Percentiles rank a stretch among this genome's conserved stretches.
These are phyloP conservation scores for Bathynomus jamesi DNA, from an alignment of 1,140 invertebrate species.

Conservation along the genomic window DNA sequence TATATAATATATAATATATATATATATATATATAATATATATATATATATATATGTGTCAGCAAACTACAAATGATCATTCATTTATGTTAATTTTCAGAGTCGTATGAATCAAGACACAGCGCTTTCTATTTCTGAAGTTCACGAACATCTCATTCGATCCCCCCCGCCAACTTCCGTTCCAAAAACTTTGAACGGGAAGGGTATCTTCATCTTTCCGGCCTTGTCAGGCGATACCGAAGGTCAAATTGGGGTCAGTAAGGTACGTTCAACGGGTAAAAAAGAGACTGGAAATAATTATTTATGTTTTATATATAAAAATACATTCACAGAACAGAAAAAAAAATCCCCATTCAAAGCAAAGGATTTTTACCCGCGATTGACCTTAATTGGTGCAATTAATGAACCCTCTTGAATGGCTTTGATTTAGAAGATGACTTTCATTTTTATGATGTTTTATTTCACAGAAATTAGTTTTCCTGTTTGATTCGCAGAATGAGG, in stretches of 20 bases:
- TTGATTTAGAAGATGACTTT: no score
- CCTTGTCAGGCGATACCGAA: background rate
- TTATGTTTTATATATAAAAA: no score
- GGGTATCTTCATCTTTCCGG: slow-evolving; percentile 43
- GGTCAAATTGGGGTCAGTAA: background rate
- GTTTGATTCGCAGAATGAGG: no score
- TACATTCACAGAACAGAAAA: no score
- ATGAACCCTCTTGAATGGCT: no score
- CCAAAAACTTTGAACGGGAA: slow-evolving; percentile 45
- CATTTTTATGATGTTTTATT: no score
- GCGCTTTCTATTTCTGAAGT: slow-evolving; percentile 63
- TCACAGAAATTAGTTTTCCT: no score
- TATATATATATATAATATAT: background rate
- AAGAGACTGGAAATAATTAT: no score
- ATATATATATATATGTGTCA: background rate
- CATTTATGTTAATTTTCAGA: background rate
- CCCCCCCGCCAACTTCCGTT: slow-evolving; percentile 66
- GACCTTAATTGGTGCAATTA: no score
- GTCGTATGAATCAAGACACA: slow-evolving; percentile 43
- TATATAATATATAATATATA: background rate
- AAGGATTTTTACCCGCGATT: no score
- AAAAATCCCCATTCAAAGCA: no score
- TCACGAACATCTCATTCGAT: slow-evolving; percentile 71
- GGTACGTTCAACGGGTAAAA: slow-evolving; percentile 9
- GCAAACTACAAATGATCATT: background rate